Base-by-base conservation (phyloP, 35 echinoderm and acorn worm species). In the Eucidaris tribuloides region DNA sequence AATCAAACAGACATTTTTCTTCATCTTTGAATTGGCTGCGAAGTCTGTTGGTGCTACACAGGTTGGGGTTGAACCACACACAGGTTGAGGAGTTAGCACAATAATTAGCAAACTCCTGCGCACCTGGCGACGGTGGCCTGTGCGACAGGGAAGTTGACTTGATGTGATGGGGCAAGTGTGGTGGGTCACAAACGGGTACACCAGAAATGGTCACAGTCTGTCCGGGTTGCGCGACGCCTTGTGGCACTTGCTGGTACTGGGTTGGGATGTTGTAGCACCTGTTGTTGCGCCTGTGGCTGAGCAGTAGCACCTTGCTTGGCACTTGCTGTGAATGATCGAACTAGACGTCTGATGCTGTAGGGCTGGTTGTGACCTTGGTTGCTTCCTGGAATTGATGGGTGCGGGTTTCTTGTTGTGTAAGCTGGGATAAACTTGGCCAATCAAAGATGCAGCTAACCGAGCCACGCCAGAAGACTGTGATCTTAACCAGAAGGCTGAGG, bases 401-500 rank as follows among this genome's bases (percentile, higher is more conserved):
- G 65, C 20, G 44, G 71, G 62, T 45, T 28, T 84, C 46, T 49
- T 37, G 33, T 14, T 84, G 66, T 58, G 65, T 58, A 7, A 88
- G 33, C 43, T 88, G 77, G 2, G 32, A 62, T 41, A 88, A 46
- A 45, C 81, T 79, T 6, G 55, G 34, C 48, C 52, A 1, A 32
- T 80, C 57, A 79, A n/a, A n/a, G n/a, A n/a, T n/a, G 79, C 85
- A 29, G 55, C 55, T 13, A 87, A 44, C 25, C 45, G 43, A 22
- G 68, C 57, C 62, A 74, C 22, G 40, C 18, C 62, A 29, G 59
- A 46, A 20, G 24, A 43, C 41, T 62, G 58, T 36, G 58, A 13
- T 20, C 39, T 15, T 44, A 50, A 49, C 27, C 56, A 58, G 46
- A 36, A 79, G 78, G 50, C 32, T 87, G 81, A 14, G 42, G 81